These are phyloP conservation scores for Eupeodes latifasciatus DNA, from an alignment of 2,888 invertebrate species.

Conservation along the genomic window DNA sequence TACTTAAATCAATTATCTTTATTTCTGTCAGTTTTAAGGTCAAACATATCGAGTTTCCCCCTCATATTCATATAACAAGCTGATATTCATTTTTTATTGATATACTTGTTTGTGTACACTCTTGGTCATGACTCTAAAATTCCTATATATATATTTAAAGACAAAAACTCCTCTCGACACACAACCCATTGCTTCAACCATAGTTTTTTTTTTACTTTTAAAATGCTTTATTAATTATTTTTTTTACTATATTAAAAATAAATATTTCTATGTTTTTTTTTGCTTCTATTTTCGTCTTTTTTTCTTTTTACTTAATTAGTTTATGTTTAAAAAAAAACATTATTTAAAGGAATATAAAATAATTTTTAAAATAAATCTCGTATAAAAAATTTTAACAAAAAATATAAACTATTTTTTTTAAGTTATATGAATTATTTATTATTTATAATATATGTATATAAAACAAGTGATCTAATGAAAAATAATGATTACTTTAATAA, in stretches of 20 bases:
- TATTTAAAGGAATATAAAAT: constrained; percentile 55
- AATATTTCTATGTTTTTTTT: constrained; percentile 5
- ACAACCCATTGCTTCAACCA: constrained; percentile 31
- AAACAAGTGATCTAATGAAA: constrained; percentile 57
- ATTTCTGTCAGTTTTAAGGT: too few species aligned
- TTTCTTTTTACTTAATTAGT: background rate
- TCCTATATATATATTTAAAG: constrained; percentile 1
- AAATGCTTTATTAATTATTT: constrained; percentile 11
- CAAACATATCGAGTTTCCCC: too few species aligned
- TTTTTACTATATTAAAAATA: constrained; percentile 4
- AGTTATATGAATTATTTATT: constrained; percentile 36
- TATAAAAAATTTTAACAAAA: constrained; percentile 68
- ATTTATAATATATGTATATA: constrained; percentile 35
- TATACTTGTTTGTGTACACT: too few species aligned
- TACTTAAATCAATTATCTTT: too few species aligned
- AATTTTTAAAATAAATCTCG: constrained; percentile 51
- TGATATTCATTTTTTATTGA: too few species aligned
- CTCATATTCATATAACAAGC: too few species aligned
- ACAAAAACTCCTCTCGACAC: constrained; percentile 16
- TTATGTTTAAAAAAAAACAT: constrained; percentile 51
- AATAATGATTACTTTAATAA: constrained; percentile 42
- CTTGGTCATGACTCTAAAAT: background rate
- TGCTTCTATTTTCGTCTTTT: constrained; percentile 5
- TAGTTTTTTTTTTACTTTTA: background rate
- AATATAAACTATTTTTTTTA: constrained; percentile 65